Evolutionary conservation across 2,888 invertebrate genomes (phyloP).

Genomic region (Spisula solida): DNA sequence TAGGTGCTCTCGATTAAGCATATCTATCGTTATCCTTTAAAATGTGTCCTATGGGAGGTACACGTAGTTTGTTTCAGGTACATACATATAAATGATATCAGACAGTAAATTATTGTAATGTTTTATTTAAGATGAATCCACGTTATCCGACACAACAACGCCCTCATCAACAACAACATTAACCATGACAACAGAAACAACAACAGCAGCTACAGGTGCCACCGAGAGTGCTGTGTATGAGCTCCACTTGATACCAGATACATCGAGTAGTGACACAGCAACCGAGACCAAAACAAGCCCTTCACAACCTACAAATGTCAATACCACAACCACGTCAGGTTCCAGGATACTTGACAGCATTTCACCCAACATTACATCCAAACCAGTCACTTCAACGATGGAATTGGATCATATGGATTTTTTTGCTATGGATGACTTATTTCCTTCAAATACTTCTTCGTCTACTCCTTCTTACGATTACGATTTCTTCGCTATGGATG

Average conservation of each 20-base stretch:
- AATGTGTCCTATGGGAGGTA: too few species aligned
- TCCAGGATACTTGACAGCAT: background rate
- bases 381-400: background rate
- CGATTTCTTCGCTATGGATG: background rate
- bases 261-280: background rate
- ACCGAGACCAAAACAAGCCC: background rate
- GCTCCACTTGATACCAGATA: background rate
- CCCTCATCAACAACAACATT: background rate
- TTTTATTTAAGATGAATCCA: background rate
- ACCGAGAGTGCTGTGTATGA: background rate
- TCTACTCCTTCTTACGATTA: background rate
- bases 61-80: too few species aligned
- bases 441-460: background rate
- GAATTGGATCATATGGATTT: slow-evolving; percentile 47
- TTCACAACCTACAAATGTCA: background rate
- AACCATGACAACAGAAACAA: background rate
- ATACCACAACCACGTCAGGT: background rate
- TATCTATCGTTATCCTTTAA: too few species aligned
- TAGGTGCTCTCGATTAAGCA: too few species aligned
- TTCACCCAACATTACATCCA: slow-evolving; percentile 6
- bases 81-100: background rate
- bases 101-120: too few species aligned
- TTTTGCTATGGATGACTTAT: slow-evolving; percentile 47
- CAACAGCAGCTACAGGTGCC: background rate
- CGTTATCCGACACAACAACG: background rate